Evolutionary conservation across 2,888 invertebrate genomes (phyloP).

Genomic region (Agonopterix arenella): DNA sequence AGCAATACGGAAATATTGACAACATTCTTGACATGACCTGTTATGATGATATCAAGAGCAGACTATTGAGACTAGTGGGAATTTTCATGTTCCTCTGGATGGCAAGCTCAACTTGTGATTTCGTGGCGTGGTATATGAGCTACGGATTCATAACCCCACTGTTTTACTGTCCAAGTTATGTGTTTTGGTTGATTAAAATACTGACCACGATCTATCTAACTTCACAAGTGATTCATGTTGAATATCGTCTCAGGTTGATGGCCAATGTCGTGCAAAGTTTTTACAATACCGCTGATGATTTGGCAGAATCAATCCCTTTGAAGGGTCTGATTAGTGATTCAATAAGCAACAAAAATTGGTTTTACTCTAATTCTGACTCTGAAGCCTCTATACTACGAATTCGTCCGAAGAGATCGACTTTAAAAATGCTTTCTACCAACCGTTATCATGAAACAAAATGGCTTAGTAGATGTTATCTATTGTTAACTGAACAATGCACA

Average conservation of each 20-base stretch:
- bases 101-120: slow-evolving; percentile 32
- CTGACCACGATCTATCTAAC: slow-evolving; percentile 46
- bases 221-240: slow-evolving; percentile 43
- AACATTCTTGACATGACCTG: slow-evolving; percentile 29
- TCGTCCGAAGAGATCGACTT: background rate
- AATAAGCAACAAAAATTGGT: slow-evolving; percentile 32
- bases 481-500: slow-evolving; percentile 45
- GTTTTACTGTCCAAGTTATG: slow-evolving; percentile 32
- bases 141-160: slow-evolving; percentile 31
- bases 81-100: slow-evolving; percentile 35
- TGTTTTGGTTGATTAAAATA: slow-evolving; percentile 52
- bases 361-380: slow-evolving; percentile 16
- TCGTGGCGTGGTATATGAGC: slow-evolving; percentile 34
- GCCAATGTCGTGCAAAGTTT: slow-evolving; percentile 31
- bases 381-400: background rate
- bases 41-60: slow-evolving; percentile 25
- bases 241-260: slow-evolving; percentile 37
- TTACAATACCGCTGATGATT: slow-evolving; percentile 17
- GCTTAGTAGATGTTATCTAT: slow-evolving; percentile 45
- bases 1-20: slow-evolving; percentile 44
- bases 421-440: slow-evolving; percentile 11
- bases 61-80: slow-evolving; percentile 26
- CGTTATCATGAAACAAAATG: slow-evolving; percentile 26
- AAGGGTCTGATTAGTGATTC: slow-evolving; percentile 15
- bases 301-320: background rate